Evolutionary conservation across 2,113 vertebrate genomes (phyloP), one percentile per base, ranked within the genome.

Genomic region (Felis chaus): DNA sequence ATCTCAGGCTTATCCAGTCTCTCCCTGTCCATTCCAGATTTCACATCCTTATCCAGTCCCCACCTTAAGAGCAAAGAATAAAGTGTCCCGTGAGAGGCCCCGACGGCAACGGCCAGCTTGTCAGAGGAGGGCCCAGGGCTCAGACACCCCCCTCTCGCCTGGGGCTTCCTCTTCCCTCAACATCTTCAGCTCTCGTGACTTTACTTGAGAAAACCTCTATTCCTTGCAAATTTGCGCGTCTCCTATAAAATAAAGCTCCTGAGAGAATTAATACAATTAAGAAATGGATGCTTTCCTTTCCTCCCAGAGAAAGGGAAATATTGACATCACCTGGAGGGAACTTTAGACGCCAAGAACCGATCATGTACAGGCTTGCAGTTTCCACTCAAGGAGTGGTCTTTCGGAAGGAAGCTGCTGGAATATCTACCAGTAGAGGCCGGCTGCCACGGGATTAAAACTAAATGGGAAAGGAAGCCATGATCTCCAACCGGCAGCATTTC

Each of bases 291-390:
- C 13, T 93, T 89, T 69, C 95, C 73, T 94, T 41, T 31, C 25
- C 29, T 95, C 55, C 73, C 25, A 69, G 88, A 82, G 94, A 79
- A 96, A 90, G 74, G 55, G 96, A 96, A 94, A 92, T 93, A 95
- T 6, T 97, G 90, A 74, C 78, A 82, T 89, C 89, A 96, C 74
- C 79, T 83, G 83, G 89, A 94, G 63, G 78, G 41, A 97, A 87
- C 89, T 74, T 90, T n/a, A 95, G 92, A 89, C 25, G 65, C 53
- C 31, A 87, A 63, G 85, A 48, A 87, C 36, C 53, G 69, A 66
- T 94, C 91, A 36, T 7, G 66, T 76, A 4, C 0, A 50, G 82
- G 25, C 14, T 0, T 53, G 83, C 41, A 57, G 6, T 57, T 94
- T 92, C 87, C 89, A 89, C 16, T 82, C 29, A 89, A 82, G 63